Evolutionary conservation across 2,113 vertebrate species (phyloP), one percentile per base, ranked within the genome.

Genomic region (Fregata magnificens): DNA sequence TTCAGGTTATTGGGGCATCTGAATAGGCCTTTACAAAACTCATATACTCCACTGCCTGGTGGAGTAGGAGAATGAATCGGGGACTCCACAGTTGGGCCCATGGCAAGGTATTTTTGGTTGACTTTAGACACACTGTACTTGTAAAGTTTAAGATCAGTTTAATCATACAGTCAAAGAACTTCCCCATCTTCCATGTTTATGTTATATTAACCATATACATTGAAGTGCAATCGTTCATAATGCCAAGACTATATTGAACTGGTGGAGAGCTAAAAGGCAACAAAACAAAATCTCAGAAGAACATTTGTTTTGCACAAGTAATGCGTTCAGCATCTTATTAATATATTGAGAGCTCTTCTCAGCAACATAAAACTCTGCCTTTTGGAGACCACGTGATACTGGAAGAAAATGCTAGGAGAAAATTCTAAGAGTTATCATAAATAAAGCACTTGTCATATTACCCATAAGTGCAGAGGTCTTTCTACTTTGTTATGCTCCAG

Each of bases 381-480:
- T 91, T 96, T 56, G 38, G 66, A 95, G 40, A 82, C 47, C 31
- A 52, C 88, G 38, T 7, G 22, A 88, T 86, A 79, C 49, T 53
- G 44, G 50, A 81, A 65, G 50, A 83, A 96, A 97, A 95, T 16
- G 29, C 56, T 86, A 90, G 38, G 42, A 96, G 77, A 88, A 95
- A 91, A 97, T 61, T 72, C 25, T 26, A 77, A 77, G 69, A 85
- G 79, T 94, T 85, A 63, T 44, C 92, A 96, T 96, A 97, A 98
- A 95, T 95, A 97, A 96, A 95, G 55, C 21, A 73, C 82, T 92
- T 97, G 66, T 94, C 96, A 89, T 69, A 90, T 93, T 93, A 90
- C 44, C 93, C 53, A 1, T 73, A 93, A 97, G 86, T 83, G 72
- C 93, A 98, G 91, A 97, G 95, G 96, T 97, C 94, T 94, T 92